These are phyloP conservation scores for Mormyrus hasselquistii DNA, from an alignment of 2,797 vertebrate species.

Conservation along the genomic window DNA sequence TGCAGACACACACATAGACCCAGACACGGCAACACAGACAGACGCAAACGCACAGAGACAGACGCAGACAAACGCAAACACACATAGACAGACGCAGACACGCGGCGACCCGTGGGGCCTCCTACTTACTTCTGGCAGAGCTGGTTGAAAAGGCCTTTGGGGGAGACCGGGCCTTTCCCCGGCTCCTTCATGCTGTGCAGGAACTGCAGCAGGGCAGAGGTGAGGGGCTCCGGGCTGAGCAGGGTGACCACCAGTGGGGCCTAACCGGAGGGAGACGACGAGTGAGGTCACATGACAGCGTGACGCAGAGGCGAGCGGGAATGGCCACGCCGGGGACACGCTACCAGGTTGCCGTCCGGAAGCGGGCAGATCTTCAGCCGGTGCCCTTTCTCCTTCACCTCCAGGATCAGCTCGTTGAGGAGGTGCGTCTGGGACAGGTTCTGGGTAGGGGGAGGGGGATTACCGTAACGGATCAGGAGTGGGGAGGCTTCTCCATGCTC, in stretches of 20 bases:
- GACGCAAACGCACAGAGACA: neutral
- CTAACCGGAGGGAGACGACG: slow-evolving; percentile 49
- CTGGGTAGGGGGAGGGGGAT: slow-evolving; percentile 53
- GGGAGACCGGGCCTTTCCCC: slow-evolving; percentile 83
- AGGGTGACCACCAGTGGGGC: slow-evolving; percentile 75
- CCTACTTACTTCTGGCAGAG: slow-evolving; percentile 90
- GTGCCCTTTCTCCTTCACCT: slow-evolving; percentile 87
- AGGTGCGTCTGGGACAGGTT: slow-evolving; percentile 94
- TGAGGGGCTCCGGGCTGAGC: slow-evolving; percentile 82
- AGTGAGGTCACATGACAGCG: neutral
- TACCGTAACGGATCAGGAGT: slow-evolving; percentile 21
- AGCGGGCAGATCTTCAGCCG: slow-evolving; percentile 81
- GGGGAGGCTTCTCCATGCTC: neutral
- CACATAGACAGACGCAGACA: neutral
- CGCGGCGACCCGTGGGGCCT: neutral
- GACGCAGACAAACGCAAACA: neutral
- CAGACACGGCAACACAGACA: neutral
- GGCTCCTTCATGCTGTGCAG: slow-evolving; percentile 90
- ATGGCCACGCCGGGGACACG: neutral
- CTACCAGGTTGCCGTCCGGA: slow-evolving; percentile 75
- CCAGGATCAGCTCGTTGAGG: slow-evolving; percentile 84
- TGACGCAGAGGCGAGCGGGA: neutral
- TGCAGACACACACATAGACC: neutral
- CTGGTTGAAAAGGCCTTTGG: slow-evolving; percentile 92
- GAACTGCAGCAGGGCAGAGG: slow-evolving; percentile 91